Evolutionary conservation across 64 coral and sea anemone genomes (phyloP), one percentile per base, ranked within the genome.

Genomic region (Acropora tenuis): DNA sequence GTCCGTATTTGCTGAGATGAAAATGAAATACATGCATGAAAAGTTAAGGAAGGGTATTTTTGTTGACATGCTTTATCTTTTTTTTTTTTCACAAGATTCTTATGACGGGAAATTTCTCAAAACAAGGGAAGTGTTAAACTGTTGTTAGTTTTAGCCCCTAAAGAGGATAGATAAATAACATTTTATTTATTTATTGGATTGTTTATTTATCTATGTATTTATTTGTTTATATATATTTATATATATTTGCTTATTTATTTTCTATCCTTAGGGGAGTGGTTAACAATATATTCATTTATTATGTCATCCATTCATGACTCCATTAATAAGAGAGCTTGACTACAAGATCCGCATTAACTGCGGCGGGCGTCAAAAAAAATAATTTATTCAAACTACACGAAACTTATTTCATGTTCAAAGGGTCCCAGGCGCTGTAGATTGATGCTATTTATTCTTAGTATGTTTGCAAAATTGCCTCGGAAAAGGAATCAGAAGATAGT

Each of bases 11-110:
- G 81, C 79, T 84, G 78, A 84, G 80, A 18, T 92, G 41, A 92
- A 83, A 86, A 84, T 18, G 90, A 92, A 92, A 92, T 86, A 53
- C 72, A 83, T 92, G 74, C 69, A 92, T 81, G 74, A 92, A 92
- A 86, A 77, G 42, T 74, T 81, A 86, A 92, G 90, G 90, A 86
- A 86, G 66, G 68, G 48, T 68, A 90, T 88, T 88, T 48, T 61
- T 44, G 87, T 88, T 87, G 73, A 87, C 82, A 71, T 87, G 73
- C 49, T 87, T 73, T 73, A 74, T 87, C 43, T 46, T 45, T 66
- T 86, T 71, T 68, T 30, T 87, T 87, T 63, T 63, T 63, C 73
- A 50, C 68, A 3, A 41, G 46, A 19, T 45, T 87, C 53, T 89
- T 7, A 77, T 89, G 87, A 89, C 13, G 61, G 69, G 74, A 78